Base-by-base conservation (phyloP, 2,113 vertebrate genomes). In the Megaceryle maxima region DNA sequence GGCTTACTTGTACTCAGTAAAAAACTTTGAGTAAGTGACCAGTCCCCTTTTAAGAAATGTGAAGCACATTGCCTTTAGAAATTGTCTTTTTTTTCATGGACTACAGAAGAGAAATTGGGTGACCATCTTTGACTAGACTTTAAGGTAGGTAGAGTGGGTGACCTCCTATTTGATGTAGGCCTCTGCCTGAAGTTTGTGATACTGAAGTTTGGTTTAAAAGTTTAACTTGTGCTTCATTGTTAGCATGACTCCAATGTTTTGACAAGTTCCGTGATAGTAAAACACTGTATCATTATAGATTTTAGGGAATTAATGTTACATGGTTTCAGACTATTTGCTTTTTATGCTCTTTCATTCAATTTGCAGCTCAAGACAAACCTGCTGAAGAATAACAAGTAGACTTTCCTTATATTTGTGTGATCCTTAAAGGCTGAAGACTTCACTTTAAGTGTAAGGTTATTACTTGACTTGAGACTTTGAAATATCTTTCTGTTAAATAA, bases 401-500 rank as follows among this genome's bases (percentile, higher is more conserved):
- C 50, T 81, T 51, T 66, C n/a, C 20, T 66, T 83, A 9, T 41
- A 25, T 59, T n/a, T 59, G 15, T 46, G 12, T 33, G 26, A 60
- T 63, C 18, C 25, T 88, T 60, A 85, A 85, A 60, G 28, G 29
- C 51, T 53, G 43, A 66, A 63, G 3, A 10, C 2, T 63, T 87
- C 39, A 15, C 68, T 12, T 33, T n/a, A 89, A 59, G 24, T 41
- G 21, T 51, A n/a, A 33, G 14, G 21, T 62, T 81, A 67, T 63
- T 79, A 74, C 8, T 72, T 29, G 37, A 64, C 12, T 70, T 51
- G 26, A 90, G 26, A 76, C 14, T 81, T 92, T 83, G 33, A 91
- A 66, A 69, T 60, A 78, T 8, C 35, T 35, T 93, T 89, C 37
- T 60, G 21, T 70, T 81, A 90, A 87, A 87, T 31, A 57, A 83